Evolutionary conservation across 1,140 invertebrate genomes (phyloP).

Genomic region (Odontomachus brunneus): DNA sequence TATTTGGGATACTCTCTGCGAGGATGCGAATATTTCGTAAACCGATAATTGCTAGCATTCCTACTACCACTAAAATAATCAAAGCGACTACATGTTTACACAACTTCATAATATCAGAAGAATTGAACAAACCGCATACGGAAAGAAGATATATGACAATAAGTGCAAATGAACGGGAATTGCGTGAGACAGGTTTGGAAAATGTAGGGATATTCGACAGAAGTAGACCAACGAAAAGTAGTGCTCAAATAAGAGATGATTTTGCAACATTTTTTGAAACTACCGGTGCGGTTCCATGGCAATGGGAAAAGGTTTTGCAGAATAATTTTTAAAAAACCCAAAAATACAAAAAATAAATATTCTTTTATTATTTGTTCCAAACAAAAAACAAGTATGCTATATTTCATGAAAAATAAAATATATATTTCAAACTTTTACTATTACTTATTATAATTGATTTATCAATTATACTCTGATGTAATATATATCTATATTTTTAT

Average conservation of each 20-base stretch:
- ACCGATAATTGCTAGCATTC: not conserved
- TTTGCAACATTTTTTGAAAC: slow-evolving; percentile 37
- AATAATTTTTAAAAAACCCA: slow-evolving; percentile 7
- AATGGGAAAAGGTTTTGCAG: not conserved
- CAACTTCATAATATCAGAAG: slow-evolving; percentile 20
- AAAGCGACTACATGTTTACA: slow-evolving; percentile 12
- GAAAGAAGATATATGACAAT: slow-evolving; percentile 11
- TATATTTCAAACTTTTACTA: slow-evolving; percentile 2
- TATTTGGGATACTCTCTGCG: slow-evolving; percentile 19
- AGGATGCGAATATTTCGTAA: slow-evolving; percentile 15
- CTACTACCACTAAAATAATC: slow-evolving; percentile 19
- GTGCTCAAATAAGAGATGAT: slow-evolving; percentile 4
- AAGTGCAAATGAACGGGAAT: not conserved
- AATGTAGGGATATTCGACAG: not conserved
- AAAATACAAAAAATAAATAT: slow-evolving; percentile 1
- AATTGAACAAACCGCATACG: not conserved
- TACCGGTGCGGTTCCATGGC: slow-evolving; percentile 12
- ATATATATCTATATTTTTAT: not conserved
- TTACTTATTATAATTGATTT: no score
- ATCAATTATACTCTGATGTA: not conserved
- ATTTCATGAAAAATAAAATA: no score
- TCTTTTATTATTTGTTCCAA: not conserved
- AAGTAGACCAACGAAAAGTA: not conserved
- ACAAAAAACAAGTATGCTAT: not conserved
- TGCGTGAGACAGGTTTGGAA: not conserved